Percentiles rank a stretch among this genome's conserved stretches.
Conservation (phyloP, 2,113 vertebrate genomes). For the Cisticola juncidis region DNA sequence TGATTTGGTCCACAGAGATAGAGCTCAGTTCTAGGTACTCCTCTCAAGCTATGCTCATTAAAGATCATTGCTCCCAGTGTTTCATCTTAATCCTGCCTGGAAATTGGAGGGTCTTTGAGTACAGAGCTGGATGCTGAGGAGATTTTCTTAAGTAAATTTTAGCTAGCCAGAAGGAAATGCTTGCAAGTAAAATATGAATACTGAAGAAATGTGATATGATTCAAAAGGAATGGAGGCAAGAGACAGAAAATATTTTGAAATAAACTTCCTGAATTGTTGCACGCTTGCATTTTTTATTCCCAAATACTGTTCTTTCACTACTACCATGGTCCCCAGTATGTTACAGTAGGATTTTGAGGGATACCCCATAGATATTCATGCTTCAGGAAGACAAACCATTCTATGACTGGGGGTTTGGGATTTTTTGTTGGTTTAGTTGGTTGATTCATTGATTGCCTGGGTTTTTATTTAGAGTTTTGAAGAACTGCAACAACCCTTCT, state of each 20-base stretch:
- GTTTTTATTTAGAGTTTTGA: background rate
- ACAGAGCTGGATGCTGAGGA: background rate
- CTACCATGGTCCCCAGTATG: accelerated
- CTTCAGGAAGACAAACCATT: background rate
- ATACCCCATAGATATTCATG: background rate
- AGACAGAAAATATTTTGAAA: background rate
- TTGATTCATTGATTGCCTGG: accelerated
- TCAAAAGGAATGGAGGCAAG: background rate
- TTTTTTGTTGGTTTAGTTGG: background rate
- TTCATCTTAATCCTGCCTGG: background rate
- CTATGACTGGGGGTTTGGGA: accelerated
- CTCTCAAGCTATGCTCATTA: slow-evolving; percentile 9
- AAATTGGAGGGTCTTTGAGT: background rate
- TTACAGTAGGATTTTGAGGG: background rate
- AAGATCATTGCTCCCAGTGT: background rate
- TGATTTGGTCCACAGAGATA: background rate
- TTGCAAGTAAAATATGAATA: background rate
- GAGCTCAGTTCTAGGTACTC: background rate
- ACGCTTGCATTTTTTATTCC: background rate
- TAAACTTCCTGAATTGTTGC: background rate
- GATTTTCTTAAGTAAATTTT: background rate
- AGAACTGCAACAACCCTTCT: background rate
- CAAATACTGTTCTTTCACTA: background rate
- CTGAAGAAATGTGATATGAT: background rate
- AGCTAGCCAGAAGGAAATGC: background rate